Conservation (phyloP, 2,113 vertebrate genomes). For the Crotalus tigris region DNA sequence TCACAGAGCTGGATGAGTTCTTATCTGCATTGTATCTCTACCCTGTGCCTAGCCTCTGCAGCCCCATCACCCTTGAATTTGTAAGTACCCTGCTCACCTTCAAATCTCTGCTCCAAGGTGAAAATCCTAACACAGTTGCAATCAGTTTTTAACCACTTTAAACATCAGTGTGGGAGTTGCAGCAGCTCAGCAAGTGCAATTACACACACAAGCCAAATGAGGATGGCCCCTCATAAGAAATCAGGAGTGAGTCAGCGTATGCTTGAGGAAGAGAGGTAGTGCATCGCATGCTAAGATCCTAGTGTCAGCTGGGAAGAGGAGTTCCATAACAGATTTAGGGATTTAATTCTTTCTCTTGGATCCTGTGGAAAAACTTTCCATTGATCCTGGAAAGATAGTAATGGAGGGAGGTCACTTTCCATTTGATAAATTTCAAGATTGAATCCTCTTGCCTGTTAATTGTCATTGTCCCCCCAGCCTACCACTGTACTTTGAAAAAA, state of each 20-base stretch:
- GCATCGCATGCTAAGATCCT: not conserved
- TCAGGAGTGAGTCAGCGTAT: not conserved
- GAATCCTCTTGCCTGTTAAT: not conserved
- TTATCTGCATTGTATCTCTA: slow-evolving; percentile 72
- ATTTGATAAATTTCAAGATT: not conserved
- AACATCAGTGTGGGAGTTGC: not conserved
- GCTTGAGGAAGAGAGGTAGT: not conserved
- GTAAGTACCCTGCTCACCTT: slow-evolving; percentile 63
- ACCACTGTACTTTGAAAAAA: not conserved
- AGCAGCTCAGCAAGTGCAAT: not conserved
- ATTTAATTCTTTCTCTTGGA: not conserved
- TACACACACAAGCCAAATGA: not conserved
- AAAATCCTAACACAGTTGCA: not conserved
- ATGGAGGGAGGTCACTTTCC: not conserved
- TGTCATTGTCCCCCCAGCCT: not conserved
- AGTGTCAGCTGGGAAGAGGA: not conserved
- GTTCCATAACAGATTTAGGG: not conserved
- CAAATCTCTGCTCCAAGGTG: too few species aligned
- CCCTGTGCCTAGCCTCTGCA: slow-evolving; percentile 61
- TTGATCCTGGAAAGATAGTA: not conserved
- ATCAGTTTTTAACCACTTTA: not conserved
- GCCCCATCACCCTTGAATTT: slow-evolving; percentile 71
- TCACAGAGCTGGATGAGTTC: slow-evolving; percentile 71
- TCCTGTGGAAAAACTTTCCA: not conserved
- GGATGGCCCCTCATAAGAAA: not conserved